Evolutionary conservation across 2,113 vertebrate genomes (phyloP).

Genomic region (Eleginops maclovinus): DNA sequence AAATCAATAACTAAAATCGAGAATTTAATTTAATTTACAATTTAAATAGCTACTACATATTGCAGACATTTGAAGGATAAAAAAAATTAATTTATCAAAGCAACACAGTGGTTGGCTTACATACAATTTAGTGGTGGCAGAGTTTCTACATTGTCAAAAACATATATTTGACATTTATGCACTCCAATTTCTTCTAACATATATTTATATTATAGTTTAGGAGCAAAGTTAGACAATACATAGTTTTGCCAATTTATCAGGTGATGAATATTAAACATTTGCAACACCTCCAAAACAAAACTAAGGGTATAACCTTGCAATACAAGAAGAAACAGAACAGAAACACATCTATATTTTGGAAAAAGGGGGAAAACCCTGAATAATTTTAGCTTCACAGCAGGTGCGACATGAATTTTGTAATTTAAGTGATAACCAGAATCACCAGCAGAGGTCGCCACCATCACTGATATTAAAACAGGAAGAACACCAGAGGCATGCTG

Average conservation of each 20-base stretch:
- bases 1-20: neutral
- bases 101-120: too few relatives aligned
- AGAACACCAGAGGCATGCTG: conserved; percentile 22
- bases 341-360: too few relatives aligned
- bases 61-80: neutral
- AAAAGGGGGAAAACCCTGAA: neutral
- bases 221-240: neutral
- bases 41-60: too few relatives aligned
- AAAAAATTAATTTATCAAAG: neutral
- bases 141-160: neutral
- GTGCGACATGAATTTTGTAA: neutral
- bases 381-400: neutral
- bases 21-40: neutral
- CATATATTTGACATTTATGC: neutral
- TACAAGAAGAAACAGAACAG: neutral
- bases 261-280: neutral
- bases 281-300: neutral
- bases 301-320: neutral
- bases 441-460: conserved; percentile 29
- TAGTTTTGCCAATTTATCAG: neutral
- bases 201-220: neutral
- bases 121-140: neutral
- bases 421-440: neutral
- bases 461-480: neutral
- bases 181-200: neutral